Evolutionary conservation across 2,888 invertebrate genomes (phyloP).

Genomic region (Celastrina argiolus): DNA sequence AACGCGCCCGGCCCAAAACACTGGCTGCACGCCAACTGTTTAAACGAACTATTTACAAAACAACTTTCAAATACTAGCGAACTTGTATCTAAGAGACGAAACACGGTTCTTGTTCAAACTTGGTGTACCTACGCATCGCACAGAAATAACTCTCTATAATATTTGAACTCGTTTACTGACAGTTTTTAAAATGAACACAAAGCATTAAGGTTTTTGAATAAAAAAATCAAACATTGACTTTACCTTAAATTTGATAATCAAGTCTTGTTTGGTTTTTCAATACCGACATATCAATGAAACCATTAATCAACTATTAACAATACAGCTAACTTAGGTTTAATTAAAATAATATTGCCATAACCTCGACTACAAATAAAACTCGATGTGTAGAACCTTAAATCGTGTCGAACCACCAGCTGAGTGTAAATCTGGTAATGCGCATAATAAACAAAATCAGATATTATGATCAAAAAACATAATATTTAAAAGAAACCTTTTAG

Average conservation of each 20-base stretch:
- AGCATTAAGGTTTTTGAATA: no score
- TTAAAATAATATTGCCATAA: background rate
- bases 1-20: constrained; percentile 37
- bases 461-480: no score
- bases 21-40: constrained; percentile 48
- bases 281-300: background rate
- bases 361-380: background rate
- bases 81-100: background rate
- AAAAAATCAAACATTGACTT: no score
- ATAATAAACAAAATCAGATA: background rate
- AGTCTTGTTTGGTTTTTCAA: background rate
- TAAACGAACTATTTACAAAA: constrained; percentile 35
- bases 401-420: constrained; percentile 3
- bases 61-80: constrained; percentile 19
- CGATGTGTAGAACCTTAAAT: background rate
- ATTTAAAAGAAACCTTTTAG: no score
- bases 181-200: no score
- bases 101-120: background rate
- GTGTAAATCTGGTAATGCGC: background rate
- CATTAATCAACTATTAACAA: background rate
- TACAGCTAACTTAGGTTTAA: background rate
- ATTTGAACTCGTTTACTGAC: no score
- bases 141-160: background rate
- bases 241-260: no score
- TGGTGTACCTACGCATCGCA: background rate